A percentile compares a stretch with the other conserved stretches of the same genome.
These are phyloP conservation scores for Heliconius hermathena DNA, from an alignment of 1,140 invertebrate genomes.

Conservation along the genomic window DNA sequence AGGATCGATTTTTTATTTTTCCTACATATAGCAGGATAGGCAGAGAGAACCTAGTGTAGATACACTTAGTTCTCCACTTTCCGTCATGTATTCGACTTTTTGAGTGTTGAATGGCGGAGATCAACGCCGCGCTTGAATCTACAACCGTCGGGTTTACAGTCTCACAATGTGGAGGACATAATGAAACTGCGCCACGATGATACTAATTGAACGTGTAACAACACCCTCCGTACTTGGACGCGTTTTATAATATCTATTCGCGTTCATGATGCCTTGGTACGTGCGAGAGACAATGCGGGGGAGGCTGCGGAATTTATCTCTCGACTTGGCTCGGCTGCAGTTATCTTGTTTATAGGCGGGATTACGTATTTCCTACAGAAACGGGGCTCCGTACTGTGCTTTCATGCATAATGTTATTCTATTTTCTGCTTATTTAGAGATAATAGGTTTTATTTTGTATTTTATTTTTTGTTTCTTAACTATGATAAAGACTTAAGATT, in stretches of 20 bases:
- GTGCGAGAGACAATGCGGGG: constrained; percentile 46
- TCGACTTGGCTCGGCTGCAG: constrained; percentile 37
- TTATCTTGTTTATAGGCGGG: constrained; percentile 34
- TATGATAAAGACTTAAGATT: background rate
- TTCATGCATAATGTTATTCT: constrained; percentile 8
- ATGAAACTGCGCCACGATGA: too few species aligned
- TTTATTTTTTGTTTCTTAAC: background rate
- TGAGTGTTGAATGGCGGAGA: too few species aligned
- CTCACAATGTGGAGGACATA: too few species aligned
- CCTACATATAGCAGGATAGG: too few species aligned
- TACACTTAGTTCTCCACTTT: too few species aligned
- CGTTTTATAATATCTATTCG: constrained; percentile 44
- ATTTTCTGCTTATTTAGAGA: constrained; percentile 2
- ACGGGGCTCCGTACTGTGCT: constrained; percentile 1
- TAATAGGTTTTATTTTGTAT: background rate
- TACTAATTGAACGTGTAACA: constrained; percentile 52
- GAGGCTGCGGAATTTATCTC: constrained; percentile 49
- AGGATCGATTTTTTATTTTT: too few species aligned
- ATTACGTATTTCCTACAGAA: constrained; percentile 29
- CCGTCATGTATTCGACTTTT: too few species aligned
- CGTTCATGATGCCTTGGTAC: constrained; percentile 57
- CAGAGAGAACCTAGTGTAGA: too few species aligned
- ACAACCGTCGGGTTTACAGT: too few species aligned
- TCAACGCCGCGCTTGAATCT: too few species aligned
- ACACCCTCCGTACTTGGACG: constrained; percentile 43